Evolutionary conservation across 1,140 invertebrate genomes (phyloP), one percentile per base, ranked within the genome.

Genomic region (Meloidogyne floridensis): DNA sequence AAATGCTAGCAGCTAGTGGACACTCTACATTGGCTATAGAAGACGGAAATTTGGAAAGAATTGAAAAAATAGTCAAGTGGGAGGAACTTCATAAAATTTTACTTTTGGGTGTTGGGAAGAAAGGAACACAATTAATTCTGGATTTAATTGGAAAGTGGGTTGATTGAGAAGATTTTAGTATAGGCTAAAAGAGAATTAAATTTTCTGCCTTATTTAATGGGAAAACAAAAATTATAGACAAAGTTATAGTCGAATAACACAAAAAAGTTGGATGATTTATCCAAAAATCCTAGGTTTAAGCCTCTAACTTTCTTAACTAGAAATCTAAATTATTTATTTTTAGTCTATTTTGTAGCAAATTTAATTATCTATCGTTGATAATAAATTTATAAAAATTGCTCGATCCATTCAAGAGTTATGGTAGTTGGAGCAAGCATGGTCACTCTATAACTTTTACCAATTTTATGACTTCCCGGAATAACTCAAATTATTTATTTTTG

Each of bases 1-100:
- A 83, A 84, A 83, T 83, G 82, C 0, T 83, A 15, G 83, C 82
- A 8, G 82, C 82, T 13, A 83, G 83, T 77, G 82, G 82, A 2
- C 82, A 83, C 76, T 54, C 83, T 18, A 72, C 42, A 2, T 20
- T 84, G 42, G 82, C 83, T 56, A 4, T 72, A 9, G 83, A 83
- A 70, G 20, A 20, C 74, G 13, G 32, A 10, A 81, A 80, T 80
- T 6, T 13, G 10, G 59, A 79, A 51, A 13, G 18, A 8, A 53
- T 53, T 47, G 20, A 32, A 10, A n/a, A 82, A 82, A 42, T 81
- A n/a, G 11, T 77, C 69, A 56, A 54, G 32, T 43, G 20, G 20
- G 82, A 84, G 53, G 53, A 80, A 11, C 42, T 54, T 59, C 83
- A 59, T 47, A 77, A 75, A n/a, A 72, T 84, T 6, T 43, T 72